These are phyloP conservation scores for Horisme vitalbata DNA, from an alignment of 2,888 invertebrate genomes.

Conservation along the genomic window DNA sequence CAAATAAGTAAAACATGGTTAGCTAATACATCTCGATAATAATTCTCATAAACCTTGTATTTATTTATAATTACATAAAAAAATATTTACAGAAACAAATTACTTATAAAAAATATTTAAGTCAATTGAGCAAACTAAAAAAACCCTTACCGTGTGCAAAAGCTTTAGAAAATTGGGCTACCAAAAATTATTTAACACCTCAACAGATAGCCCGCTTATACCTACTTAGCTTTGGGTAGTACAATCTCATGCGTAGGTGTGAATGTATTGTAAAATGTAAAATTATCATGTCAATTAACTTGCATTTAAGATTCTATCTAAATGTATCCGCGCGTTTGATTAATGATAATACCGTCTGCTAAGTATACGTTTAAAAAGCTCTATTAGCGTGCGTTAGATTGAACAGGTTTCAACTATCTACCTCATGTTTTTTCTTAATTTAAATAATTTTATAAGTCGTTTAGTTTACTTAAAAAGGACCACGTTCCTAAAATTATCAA, in stretches of 20 bases:
- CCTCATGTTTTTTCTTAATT: background rate
- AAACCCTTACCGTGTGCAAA: too few relatives aligned
- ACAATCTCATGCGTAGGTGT: slow-evolving; percentile 42
- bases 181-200: background rate
- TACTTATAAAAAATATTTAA: too few relatives aligned
- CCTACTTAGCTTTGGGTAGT: slow-evolving; percentile 11
- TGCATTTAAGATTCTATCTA: slow-evolving; percentile 34
- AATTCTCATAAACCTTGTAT: too few relatives aligned
- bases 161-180: too few relatives aligned
- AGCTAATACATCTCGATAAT: too few relatives aligned
- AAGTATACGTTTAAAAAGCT: slow-evolving; percentile 12
- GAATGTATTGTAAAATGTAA: slow-evolving; percentile 47
- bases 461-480: too few relatives aligned
- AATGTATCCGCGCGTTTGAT: slow-evolving; percentile 25
- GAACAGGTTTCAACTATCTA: slow-evolving; percentile 3
- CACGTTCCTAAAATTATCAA: background rate
- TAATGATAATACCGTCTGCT: slow-evolving; percentile 10
- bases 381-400: slow-evolving; percentile 2
- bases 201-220: background rate
- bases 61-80: too few relatives aligned
- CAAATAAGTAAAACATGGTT: too few relatives aligned
- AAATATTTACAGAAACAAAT: too few relatives aligned
- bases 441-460: too few relatives aligned
- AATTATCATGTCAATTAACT: slow-evolving; percentile 39
- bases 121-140: too few relatives aligned